Evolutionary conservation across 1,140 invertebrate genomes (phyloP).

Genomic region (Reticulitermes speratus): DNA sequence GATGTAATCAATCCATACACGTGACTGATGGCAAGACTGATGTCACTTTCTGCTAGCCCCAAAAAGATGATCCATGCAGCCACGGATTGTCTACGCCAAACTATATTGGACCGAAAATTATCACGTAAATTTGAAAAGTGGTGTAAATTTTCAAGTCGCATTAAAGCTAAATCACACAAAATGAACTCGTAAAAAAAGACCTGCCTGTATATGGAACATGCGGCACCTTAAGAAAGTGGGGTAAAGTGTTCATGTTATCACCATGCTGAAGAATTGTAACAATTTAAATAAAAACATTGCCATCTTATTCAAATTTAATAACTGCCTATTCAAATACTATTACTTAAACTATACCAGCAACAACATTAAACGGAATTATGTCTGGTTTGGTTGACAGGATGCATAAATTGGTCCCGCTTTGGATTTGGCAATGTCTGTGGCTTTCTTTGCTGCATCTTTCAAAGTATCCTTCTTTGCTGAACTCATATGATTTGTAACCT

Average conservation of each 20-base stretch:
- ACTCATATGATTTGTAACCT: slow-evolving; percentile 45
- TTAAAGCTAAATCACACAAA: too few species aligned
- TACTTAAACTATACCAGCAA: neutral
- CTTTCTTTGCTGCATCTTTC: slow-evolving; percentile 72
- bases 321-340: neutral
- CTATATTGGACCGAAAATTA: too few species aligned
- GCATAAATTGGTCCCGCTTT: slow-evolving; percentile 63
- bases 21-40: too few species aligned
- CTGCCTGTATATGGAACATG: neutral
- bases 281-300: neutral
- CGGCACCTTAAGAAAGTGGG: neutral
- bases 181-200: too few species aligned
- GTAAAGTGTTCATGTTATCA: neutral
- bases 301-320: neutral
- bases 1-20: too few species aligned
- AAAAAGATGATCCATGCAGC: too few species aligned
- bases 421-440: slow-evolving; percentile 72
- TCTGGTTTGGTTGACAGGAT: slow-evolving; percentile 52
- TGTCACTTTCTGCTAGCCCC: too few species aligned
- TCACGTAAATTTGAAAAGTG: too few species aligned
- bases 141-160: too few species aligned
- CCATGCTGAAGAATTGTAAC: neutral
- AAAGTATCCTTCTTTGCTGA: slow-evolving; percentile 59
- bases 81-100: too few species aligned
- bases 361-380: slow-evolving; percentile 17